phyloP scores from a whole-genome alignment of 1,140 invertebrate species.

The Drepana arcuata region DNA sequence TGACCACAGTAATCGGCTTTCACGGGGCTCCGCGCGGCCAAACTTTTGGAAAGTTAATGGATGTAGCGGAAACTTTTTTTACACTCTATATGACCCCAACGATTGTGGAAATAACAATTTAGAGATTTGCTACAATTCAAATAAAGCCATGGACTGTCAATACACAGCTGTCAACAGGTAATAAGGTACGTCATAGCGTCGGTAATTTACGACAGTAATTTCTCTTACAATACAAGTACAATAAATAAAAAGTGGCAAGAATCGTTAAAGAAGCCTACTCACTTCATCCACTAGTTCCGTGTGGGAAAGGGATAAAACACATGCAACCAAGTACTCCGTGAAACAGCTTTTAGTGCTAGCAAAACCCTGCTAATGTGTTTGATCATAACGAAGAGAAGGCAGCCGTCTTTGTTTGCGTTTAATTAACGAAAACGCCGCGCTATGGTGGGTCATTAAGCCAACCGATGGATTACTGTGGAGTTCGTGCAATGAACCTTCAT shows the following conservation, averaged over 20 bases:
- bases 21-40: slow-evolving; percentile 23
- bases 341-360: slow-evolving; percentile 14
- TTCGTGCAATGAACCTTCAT: slow-evolving; percentile 6
- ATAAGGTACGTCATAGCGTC: no score
- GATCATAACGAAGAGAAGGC: slow-evolving; percentile 25
- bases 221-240: no score
- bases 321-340: no score
- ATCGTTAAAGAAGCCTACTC: no score
- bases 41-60: slow-evolving; percentile 16
- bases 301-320: no score
- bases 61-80: slow-evolving; percentile 11
- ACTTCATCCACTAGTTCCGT: no score
- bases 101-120: no score
- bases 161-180: no score
- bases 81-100: slow-evolving; percentile 2
- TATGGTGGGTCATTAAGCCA: slow-evolving; percentile 21
- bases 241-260: no score
- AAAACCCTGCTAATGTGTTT: slow-evolving; percentile 28
- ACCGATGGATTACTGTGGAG: slow-evolving; percentile 21
- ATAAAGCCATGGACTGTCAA: no score
- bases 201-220: no score
- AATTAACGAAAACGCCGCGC: slow-evolving; percentile 27
- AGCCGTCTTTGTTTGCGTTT: slow-evolving; percentile 32
- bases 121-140: no score
- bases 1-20: slow-evolving; percentile 48